Evolutionary conservation across 2,797 vertebrate species (phyloP), one percentile per base, ranked within the genome.

Genomic region (Mormyrops attenuatus): DNA sequence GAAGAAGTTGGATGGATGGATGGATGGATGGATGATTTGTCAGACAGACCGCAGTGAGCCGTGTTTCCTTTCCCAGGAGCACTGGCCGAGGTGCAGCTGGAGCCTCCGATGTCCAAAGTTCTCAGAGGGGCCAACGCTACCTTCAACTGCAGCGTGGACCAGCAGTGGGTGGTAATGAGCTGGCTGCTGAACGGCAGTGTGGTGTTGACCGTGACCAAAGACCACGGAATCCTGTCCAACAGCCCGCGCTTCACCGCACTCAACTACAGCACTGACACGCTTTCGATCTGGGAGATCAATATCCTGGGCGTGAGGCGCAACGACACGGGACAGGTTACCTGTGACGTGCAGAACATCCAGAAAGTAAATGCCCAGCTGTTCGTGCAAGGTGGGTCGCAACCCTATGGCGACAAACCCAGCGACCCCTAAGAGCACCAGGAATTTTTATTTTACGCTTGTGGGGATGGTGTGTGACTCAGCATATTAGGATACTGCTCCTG

Each of bases 301-400:
- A 94, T 96, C 3, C 88, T 80, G 0, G 89, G 92, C 0, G 90
- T 93, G 53, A 91, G 11, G 44, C 92, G 88, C 20, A 13, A 0
- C 0, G 52, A 94, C 0, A 22, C 91, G 0, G 94, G 95, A 38
- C 0, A 5, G 0, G 89, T 96, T 34, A 7, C 0, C 7, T 96
- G 95, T 91, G 52, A 11, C 0, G 77, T 96, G 38, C 90, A 87
- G 88, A 92, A 92, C 53, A 44, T 17, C 20, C 50, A 3, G 9
- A 0, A 0, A 15, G 17, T 13, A 20, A 88, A 0, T 0, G 92
- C 95, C 50, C 30, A 90, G 20, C 93, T 96, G 5, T 9, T 44
- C 0, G 93, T 96, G 17, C 93, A 96, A 93, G 95, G 96, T 96
- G 87, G 66, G 92, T 87, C 22, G 20, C 17, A 38, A 41, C 73